phyloP scores from a whole-genome alignment of 2,113 vertebrate genomes.

The Protobothrops flavoviridis region DNA sequence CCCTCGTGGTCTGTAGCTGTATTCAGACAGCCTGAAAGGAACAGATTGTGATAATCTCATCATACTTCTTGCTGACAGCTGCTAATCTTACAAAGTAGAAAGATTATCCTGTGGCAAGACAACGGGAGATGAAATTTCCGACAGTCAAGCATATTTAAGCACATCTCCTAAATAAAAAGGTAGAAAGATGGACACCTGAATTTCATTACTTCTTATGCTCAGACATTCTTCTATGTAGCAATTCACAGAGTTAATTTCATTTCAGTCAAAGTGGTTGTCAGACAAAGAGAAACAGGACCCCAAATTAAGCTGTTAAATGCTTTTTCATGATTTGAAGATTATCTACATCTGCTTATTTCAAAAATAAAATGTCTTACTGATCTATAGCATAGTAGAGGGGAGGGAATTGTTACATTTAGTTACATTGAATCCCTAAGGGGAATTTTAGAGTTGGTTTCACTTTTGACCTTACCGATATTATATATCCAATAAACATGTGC shows the following conservation, averaged over 20 bases:
- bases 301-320: background rate
- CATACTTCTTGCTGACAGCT: background rate
- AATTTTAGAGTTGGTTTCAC: no score
- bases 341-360: background rate
- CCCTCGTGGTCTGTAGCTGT: background rate
- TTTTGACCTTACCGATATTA: no score
- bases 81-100: background rate
- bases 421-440: no score
- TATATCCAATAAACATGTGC: no score
- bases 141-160: background rate
- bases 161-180: background rate
- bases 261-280: background rate
- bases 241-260: background rate
- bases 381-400: no score
- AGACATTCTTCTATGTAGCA: background rate
- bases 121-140: background rate
- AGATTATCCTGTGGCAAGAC: background rate
- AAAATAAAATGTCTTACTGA: background rate
- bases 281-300: background rate
- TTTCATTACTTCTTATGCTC: background rate
- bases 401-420: no score
- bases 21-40: background rate
- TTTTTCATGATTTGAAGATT: background rate
- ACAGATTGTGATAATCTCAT: constrained; percentile 8
- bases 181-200: background rate